Percentiles rank a stretch among this genome's conserved stretches.
Conservation (phyloP, 2,797 vertebrate species). For the Falco concolor region DNA sequence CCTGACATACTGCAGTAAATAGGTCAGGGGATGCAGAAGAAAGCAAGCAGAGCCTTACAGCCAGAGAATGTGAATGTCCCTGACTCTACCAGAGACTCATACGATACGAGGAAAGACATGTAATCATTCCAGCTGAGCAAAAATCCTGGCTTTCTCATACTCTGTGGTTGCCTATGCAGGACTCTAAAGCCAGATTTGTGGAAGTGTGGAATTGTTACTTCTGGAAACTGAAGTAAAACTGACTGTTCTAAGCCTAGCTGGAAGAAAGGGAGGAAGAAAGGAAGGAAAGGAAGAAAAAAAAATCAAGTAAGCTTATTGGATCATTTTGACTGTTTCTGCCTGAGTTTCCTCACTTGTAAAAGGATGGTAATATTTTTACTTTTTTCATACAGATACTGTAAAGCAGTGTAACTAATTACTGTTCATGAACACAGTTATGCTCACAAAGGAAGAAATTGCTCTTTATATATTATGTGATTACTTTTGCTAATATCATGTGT, state of each 20-base stretch:
- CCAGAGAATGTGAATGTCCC: background rate
- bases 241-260: background rate
- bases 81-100: background rate
- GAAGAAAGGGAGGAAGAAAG: too few species aligned
- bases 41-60: background rate
- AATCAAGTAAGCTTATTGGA: background rate
- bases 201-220: background rate
- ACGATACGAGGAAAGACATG: background rate
- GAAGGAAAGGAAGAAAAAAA: background rate
- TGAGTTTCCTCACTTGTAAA: background rate
- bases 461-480: background rate
- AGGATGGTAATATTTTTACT: background rate
- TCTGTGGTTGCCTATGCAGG: background rate
- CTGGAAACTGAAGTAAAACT: background rate
- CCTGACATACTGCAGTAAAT: background rate
- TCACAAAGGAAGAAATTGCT: background rate
- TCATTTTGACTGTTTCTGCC: background rate
- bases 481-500: background rate
- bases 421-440: background rate
- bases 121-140: background rate
- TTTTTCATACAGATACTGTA: background rate
- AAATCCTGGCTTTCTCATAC: background rate
- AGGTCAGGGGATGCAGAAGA: background rate
- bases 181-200: background rate
- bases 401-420: background rate